Base-by-base conservation (phyloP, 2,888 invertebrate genomes). In the Phaedon cochleariae region DNA sequence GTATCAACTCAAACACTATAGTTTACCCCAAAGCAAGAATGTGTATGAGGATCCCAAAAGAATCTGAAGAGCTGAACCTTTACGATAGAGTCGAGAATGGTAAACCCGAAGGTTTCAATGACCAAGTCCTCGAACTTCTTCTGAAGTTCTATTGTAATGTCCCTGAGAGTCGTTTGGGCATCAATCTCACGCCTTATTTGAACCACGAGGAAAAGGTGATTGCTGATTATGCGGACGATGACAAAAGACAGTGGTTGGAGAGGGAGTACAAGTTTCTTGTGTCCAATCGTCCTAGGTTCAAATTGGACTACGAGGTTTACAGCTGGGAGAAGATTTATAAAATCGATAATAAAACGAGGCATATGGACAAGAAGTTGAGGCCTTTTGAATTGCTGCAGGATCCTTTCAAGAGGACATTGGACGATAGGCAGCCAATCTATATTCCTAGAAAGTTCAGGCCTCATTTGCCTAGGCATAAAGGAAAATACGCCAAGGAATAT, bases 1-100 rank as follows among this genome's bases (percentile, higher is more conserved):
- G 10, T 98, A 97, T 80, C 98, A 99, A 82, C 83, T 99, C 63
- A 99, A n/a, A 99, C 81, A 97, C 96, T 0, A 86, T 90, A 34
- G 78, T 88, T 12, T 82, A 93, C 73, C 89, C 93, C 76, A 84
- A 87, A 29, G n/a, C n/a, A 87, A 90, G 71, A 80, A 89, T 73
- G 83, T 87, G n/a, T 83, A 86, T 34, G 85, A 85, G 10, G 94
- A 94, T 83, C 87, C 87, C 0, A 88, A 89, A 73, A 85, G 88
- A 54, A 97, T 91, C 91, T 0, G 86, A 88, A 54, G 89, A 91
- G 37, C 77, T 90, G 76, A 88, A 90, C 72, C 85, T 97, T 0
- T 96, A 89, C 81, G 92, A 94, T 12, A 85, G 85, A 48, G 86
- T 95, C 49, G 89, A 91, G 80, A 88, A 91, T 74, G 90, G 89